phyloP scores from a whole-genome alignment of 2,888 invertebrate species.

The Brachycybe producta region DNA sequence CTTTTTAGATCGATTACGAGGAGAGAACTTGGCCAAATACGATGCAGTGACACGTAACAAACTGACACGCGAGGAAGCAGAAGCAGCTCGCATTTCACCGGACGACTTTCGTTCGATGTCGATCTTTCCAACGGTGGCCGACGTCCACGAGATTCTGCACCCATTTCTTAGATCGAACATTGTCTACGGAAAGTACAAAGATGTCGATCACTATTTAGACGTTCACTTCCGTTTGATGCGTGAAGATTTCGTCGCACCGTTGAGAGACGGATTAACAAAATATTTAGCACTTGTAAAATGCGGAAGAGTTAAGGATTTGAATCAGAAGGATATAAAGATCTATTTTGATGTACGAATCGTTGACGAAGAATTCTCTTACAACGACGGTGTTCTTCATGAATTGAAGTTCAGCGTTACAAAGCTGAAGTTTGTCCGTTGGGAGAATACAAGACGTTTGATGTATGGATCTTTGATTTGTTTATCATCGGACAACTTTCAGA shows the following conservation, averaged over 20 bases:
- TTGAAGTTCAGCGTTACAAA: conserved; percentile 17
- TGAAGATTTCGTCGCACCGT: conserved; percentile 64
- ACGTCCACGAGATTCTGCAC: conserved; percentile 28
- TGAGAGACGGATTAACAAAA: conserved; percentile 51
- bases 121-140: conserved; percentile 30
- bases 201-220: conserved; percentile 58
- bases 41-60: no score
- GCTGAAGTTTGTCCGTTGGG: conserved; percentile 30
- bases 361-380: conserved; percentile 24
- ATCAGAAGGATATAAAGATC: conserved; percentile 23
- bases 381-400: conserved; percentile 24
- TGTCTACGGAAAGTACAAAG: conserved; percentile 47
- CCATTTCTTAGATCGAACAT: conserved; percentile 46
- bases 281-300: no score
- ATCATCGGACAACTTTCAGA: conserved; percentile 52
- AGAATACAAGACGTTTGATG: conserved; percentile 47
- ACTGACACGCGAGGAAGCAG: no score
- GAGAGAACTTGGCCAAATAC: no score
- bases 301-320: not conserved
- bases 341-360: conserved; percentile 29
- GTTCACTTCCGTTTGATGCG: conserved; percentile 62
- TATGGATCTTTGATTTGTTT: conserved; percentile 60
- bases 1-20: no score
- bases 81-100: no score
- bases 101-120: conserved; percentile 34